Conservation (phyloP, 2,113 vertebrate genomes). For the Pluvialis apricaria region DNA sequence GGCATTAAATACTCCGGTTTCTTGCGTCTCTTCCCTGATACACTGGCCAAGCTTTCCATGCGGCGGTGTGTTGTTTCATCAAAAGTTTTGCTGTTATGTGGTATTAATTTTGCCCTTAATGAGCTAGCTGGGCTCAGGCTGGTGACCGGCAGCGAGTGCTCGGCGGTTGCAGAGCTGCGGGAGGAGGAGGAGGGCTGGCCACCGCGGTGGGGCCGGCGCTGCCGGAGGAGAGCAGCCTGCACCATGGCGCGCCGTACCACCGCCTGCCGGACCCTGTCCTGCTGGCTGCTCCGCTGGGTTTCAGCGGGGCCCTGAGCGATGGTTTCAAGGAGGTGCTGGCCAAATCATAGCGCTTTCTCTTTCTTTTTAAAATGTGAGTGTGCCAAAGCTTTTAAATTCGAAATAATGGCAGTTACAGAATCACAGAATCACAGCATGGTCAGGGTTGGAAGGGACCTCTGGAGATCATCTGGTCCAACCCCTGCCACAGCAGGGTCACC, state of each 20-base stretch:
- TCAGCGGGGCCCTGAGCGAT: too few species aligned
- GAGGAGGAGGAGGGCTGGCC: neutral
- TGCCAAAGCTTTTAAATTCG: neutral
- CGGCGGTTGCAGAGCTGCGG: neutral
- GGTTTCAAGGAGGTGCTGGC: neutral
- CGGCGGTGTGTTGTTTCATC: neutral
- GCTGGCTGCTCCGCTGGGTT: neutral
- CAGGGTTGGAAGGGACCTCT: too few species aligned
- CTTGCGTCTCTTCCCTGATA: neutral
- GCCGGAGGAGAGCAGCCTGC: neutral
- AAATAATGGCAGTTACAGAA: too few species aligned
- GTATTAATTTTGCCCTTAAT: neutral
- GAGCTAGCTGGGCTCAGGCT: neutral
- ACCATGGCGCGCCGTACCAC: neutral
- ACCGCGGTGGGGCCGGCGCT: neutral
- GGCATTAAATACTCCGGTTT: neutral
- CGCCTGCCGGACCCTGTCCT: neutral
- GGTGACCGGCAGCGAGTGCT: neutral
- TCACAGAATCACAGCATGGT: too few species aligned
- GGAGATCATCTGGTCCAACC: too few species aligned
- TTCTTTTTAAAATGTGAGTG: neutral
- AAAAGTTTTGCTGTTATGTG: neutral
- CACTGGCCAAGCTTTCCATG: too few species aligned
- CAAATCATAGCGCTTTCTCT: neutral
- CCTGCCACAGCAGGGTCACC: too few species aligned